Evolutionary conservation across 2,888 invertebrate genomes (phyloP).

Genomic region (Galerucella pusilla): DNA sequence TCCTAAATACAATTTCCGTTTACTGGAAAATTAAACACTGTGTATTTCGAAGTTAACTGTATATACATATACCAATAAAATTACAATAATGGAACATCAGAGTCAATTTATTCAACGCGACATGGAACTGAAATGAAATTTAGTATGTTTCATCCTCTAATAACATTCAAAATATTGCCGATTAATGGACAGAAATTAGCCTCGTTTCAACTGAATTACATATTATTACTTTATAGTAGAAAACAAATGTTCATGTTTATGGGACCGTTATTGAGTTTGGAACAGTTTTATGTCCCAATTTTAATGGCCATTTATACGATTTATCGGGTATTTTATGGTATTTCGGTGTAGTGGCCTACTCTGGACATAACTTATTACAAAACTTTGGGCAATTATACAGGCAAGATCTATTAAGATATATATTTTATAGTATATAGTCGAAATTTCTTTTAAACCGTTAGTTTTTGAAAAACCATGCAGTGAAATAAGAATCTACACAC

Average conservation of each 20-base stretch:
- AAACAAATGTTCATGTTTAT: constrained; percentile 42
- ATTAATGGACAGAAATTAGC: constrained; percentile 39
- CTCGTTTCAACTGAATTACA: constrained; percentile 38
- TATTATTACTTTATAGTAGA: constrained; percentile 38
- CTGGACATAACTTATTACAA: constrained; percentile 18
- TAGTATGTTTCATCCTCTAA: constrained; percentile 27
- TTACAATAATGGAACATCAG: background rate
- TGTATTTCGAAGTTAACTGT: background rate
- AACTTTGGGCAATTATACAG: constrained; percentile 7
- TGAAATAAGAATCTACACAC: no score
- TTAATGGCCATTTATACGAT: constrained; percentile 30
- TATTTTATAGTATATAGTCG: background rate
- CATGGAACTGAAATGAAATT: constrained; percentile 10
- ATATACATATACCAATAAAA: background rate
- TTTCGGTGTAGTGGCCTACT: constrained; percentile 24
- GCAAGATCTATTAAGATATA: background rate
- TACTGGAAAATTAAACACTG: background rate
- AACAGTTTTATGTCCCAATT: constrained; percentile 39
- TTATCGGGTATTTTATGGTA: constrained; percentile 29
- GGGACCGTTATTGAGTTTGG: constrained; percentile 39
- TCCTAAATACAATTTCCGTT: background rate
- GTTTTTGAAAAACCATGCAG: no score
- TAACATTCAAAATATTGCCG: constrained; percentile 38
- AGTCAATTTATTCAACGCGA: background rate
- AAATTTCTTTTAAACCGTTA: no score